A percentile compares a stretch with the other conserved stretches of the same genome.
phyloP scores from a whole-genome alignment of 2,113 vertebrate genomes.

The Rhinopithecus roxellana region DNA sequence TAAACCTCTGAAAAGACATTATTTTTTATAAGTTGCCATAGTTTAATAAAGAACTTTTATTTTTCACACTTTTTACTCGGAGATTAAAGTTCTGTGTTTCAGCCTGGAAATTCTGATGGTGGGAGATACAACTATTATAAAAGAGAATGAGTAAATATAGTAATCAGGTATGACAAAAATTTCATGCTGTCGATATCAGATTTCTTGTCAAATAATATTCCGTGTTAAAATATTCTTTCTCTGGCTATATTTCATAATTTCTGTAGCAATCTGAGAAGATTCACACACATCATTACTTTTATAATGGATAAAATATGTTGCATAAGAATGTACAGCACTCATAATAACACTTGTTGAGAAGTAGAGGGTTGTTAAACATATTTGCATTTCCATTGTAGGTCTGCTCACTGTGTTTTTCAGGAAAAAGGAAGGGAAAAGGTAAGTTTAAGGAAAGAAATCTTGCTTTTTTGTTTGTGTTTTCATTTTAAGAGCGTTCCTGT shows the following conservation, averaged over 20 bases:
- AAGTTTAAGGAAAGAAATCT: background rate
- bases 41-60: background rate
- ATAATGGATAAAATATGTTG: background rate
- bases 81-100: conserved; percentile 7
- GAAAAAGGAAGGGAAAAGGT: background rate
- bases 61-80: background rate
- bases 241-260: background rate
- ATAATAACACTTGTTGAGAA: background rate
- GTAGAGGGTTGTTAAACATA: background rate
- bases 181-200: background rate
- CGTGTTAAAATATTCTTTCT: background rate
- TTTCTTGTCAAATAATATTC: background rate
- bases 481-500: conserved; percentile 14
- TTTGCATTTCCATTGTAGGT: background rate
- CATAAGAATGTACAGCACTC: background rate
- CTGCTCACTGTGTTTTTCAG: conserved; percentile 6
- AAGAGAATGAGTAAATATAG: background rate
- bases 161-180: background rate
- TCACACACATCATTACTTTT: background rate
- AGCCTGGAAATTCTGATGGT: background rate
- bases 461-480: background rate
- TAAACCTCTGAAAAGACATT: background rate
- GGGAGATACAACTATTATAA: background rate
- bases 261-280: background rate
- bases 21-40: background rate